Conservation (phyloP, 2,797 vertebrate species). For the Coranthus polyacanthus region DNA sequence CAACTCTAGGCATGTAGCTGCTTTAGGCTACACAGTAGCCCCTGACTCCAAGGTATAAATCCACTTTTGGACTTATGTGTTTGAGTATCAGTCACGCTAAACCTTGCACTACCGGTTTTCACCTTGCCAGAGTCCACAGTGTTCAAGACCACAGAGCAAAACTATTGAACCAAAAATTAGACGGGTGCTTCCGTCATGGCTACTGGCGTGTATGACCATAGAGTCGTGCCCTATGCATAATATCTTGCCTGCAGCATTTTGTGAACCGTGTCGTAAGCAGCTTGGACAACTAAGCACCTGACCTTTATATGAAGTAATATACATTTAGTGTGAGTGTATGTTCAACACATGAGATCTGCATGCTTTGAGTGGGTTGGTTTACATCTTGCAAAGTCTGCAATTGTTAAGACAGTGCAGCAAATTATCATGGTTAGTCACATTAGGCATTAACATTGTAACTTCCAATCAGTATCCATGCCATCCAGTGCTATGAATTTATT, state of each 20-base stretch:
- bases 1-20: too few relatives aligned
- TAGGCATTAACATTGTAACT: too few relatives aligned
- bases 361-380: neutral
- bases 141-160: neutral
- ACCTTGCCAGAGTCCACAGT: neutral
- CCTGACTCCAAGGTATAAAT: too few relatives aligned
- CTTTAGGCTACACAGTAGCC: too few relatives aligned
- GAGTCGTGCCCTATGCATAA: neutral
- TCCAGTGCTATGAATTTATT: too few relatives aligned
- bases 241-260: constrained; percentile 14
- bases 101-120: too few relatives aligned
- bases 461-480: too few relatives aligned
- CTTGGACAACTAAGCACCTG: constrained; percentile 22
- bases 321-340: constrained; percentile 19
- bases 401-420: too few relatives aligned
- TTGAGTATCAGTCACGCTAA: too few relatives aligned
- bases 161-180: neutral
- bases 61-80: too few relatives aligned
- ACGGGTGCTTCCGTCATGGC: neutral
- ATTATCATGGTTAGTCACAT: too few relatives aligned
- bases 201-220: neutral
- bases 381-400: neutral
- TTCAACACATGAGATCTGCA: constrained; percentile 10
- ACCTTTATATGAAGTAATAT: constrained; percentile 28
- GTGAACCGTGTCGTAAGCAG: constrained; percentile 9